Evolutionary conservation across 2,113 vertebrate genomes (phyloP).

Genomic region (Ploceus nigricollis): DNA sequence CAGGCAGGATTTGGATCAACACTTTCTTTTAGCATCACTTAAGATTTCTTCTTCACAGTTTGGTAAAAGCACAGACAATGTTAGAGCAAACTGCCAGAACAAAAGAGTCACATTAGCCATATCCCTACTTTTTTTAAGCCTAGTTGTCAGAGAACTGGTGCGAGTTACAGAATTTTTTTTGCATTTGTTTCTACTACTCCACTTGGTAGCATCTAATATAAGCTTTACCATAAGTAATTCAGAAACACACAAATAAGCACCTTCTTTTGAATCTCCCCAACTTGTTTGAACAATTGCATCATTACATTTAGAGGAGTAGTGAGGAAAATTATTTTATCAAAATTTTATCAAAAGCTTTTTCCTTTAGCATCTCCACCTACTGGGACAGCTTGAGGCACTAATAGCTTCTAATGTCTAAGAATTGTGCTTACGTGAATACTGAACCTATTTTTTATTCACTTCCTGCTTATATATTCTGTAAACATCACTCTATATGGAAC

Average conservation of each 20-base stretch:
- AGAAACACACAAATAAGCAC: background rate
- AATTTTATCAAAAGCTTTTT: no score
- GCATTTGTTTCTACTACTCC: background rate
- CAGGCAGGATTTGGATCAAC: background rate
- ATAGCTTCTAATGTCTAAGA: background rate
- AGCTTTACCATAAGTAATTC: background rate
- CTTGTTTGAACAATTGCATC: background rate
- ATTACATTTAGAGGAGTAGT: background rate
- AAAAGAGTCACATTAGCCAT: background rate
- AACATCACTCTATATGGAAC: background rate
- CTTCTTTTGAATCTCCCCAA: background rate
- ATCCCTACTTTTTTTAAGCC: background rate
- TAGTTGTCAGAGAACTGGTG: background rate
- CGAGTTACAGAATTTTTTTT: background rate
- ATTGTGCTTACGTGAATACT: accelerated
- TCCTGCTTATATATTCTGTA: background rate
- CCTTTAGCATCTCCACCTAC: background rate
- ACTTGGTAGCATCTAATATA: background rate
- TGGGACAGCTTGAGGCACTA: background rate
- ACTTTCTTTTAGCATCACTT: background rate
- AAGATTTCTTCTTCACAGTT: background rate
- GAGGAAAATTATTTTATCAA: background rate
- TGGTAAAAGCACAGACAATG: background rate
- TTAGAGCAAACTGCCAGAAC: background rate
- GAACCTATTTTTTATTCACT: background rate